Percentiles rank a stretch among this genome's conserved stretches.
Conservation (phyloP, 2,797 vertebrate genomes). For the Centroberyx gerrardi region DNA sequence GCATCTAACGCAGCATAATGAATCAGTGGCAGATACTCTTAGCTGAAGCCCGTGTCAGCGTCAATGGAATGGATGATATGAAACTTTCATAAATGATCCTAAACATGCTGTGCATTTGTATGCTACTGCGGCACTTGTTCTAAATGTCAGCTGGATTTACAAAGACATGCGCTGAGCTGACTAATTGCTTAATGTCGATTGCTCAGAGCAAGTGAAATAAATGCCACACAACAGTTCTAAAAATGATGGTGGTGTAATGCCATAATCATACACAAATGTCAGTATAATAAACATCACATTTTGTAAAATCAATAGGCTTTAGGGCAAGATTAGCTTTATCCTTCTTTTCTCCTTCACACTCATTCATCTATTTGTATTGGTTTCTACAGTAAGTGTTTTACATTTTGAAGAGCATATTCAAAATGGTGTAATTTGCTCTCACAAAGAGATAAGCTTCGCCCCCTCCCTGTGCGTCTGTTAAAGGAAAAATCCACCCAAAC, state of each 20-base stretch:
- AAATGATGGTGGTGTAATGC: slow-evolving; percentile 18
- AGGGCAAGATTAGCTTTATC: slow-evolving; percentile 21
- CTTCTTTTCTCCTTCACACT: background rate
- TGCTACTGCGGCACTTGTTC: slow-evolving; percentile 16
- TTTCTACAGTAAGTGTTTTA: background rate
- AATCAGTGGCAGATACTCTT: slow-evolving; percentile 72
- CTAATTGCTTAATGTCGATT: slow-evolving; percentile 46
- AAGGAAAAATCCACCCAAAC: background rate
- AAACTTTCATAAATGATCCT: slow-evolving; percentile 57
- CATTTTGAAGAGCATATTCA: background rate
- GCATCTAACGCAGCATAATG: slow-evolving; percentile 75
- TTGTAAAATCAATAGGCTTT: slow-evolving; percentile 40
- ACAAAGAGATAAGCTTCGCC: background rate
- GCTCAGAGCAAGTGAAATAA: slow-evolving; percentile 43
- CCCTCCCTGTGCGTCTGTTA: background rate
- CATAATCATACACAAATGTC: slow-evolving; percentile 31
- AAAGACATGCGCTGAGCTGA: slow-evolving; percentile 26
- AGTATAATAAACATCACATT: slow-evolving; percentile 39
- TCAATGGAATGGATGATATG: slow-evolving; percentile 58
- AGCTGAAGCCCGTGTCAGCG: slow-evolving; percentile 61
- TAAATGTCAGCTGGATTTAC: slow-evolving; percentile 59
- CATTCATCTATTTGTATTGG: slow-evolving; percentile 17
- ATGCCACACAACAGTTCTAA: slow-evolving; percentile 31
- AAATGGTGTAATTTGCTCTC: background rate
- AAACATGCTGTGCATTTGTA: slow-evolving; percentile 45